Percentiles rank a stretch among this genome's conserved stretches.
Conservation (phyloP, 2,888 invertebrate species). For the Amphimallon solstitiale region DNA sequence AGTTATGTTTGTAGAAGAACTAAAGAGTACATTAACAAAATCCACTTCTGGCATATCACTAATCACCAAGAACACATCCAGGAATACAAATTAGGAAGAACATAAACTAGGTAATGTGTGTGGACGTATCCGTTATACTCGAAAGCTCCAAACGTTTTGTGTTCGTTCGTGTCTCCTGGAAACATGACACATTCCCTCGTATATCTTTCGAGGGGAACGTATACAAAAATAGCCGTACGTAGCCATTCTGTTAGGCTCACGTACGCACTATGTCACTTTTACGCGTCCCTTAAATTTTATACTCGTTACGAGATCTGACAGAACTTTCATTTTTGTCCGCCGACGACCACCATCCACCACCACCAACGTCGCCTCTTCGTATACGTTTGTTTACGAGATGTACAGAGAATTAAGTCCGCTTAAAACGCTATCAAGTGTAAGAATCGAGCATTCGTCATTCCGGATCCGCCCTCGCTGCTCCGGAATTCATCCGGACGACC, state of each 20-base stretch:
- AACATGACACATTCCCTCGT: no score
- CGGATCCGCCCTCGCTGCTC: neutral
- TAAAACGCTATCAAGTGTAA: slow-evolving; percentile 41
- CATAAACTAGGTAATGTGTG: no score
- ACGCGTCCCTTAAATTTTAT: slow-evolving; percentile 6
- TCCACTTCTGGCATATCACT: no score
- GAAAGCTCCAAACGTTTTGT: no score
- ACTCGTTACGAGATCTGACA: slow-evolving; percentile 1
- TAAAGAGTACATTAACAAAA: no score
- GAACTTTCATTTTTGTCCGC: slow-evolving; percentile 4
- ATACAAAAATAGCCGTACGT: neutral
- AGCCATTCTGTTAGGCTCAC: neutral
- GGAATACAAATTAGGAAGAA: no score
- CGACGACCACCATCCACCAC: neutral
- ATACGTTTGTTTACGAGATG: neutral
- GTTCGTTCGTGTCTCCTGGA: no score
- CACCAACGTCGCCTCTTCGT: neutral
- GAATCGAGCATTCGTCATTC: slow-evolving; percentile 41
- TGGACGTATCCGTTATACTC: no score
- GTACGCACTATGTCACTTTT: slow-evolving; percentile 2
- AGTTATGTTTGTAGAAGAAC: no score
- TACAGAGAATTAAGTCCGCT: slow-evolving; percentile 8
- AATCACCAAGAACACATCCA: no score
- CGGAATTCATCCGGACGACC: neutral
- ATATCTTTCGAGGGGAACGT: no score